Evolutionary conservation across 2,888 invertebrate species (phyloP), one percentile per base, ranked within the genome.

Genomic region (Eupithecia subumbrata): DNA sequence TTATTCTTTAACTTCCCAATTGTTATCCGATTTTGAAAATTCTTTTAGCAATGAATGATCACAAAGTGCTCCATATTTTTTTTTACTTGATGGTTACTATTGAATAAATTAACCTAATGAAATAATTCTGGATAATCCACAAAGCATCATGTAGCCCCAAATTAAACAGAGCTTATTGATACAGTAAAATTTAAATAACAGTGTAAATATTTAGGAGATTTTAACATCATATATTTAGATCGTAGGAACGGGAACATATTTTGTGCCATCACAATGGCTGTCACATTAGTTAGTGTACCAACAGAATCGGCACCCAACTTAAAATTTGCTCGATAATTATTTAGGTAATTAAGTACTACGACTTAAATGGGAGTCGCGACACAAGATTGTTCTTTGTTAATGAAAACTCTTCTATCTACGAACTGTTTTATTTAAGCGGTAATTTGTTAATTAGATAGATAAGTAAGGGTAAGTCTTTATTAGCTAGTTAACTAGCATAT

Each of bases 381-480:
- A 22, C 11, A 56, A 56, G 22, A 56, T 56, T 56, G 56, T 56
- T 22, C 56, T 56, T 56, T 56, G 56, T 56, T 56, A 22, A 56
- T 56, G 11, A 11, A 56, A n/a, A 22, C 56, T n/a, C n/a, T 56
- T 56, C 22, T 56, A 56, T 4, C 11, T 56, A 56, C n/a, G n/a
- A 52, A 56, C 11, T 22, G 22, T 56, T 56, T 56, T 22, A 22
- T 68, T 68, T 45, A 68, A 68, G 68, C n/a, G 56, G 1, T 68
- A 25, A 68, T 40, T 25, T 68, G 69, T 48, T 69, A 45, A 71
- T 71, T 71, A 64, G 25, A 64, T 63, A n/a, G 18, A 25, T 56
- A 22, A 56, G 56, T 5, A n/a, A 48, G 0, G 5, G 1, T 52
- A 52, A 52, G 43, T 69, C n/a, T 48, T 45, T 16, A 30, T 63